These are phyloP conservation scores for Spodoptera frugiperda DNA, from an alignment of 1,140 invertebrate species.

Conservation along the genomic window DNA sequence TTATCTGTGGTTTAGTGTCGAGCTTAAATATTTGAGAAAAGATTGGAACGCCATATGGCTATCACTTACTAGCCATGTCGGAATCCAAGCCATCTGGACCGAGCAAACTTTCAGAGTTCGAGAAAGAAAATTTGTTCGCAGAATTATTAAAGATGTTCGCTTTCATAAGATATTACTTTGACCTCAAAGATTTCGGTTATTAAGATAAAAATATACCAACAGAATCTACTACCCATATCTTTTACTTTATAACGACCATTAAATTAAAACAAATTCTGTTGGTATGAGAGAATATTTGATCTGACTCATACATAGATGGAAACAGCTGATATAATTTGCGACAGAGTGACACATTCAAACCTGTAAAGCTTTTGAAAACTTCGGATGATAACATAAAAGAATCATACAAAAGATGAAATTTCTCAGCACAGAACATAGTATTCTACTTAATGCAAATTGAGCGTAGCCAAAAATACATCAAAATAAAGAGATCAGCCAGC, in stretches of 20 bases:
- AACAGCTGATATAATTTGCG: no score
- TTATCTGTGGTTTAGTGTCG: constrained; percentile 14
- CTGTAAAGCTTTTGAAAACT: no score
- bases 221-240: no score
- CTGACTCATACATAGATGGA: no score
- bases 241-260: no score
- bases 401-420: neutral
- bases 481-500: neutral
- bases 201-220: no score
- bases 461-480: constrained; percentile 8
- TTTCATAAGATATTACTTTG: constrained; percentile 16
- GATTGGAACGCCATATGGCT: constrained; percentile 56
- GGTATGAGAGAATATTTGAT: no score
- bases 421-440: neutral
- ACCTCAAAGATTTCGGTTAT: neutral
- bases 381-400: neutral
- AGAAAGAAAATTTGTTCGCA: constrained; percentile 51
- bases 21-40: constrained; percentile 52
- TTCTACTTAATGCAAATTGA: constrained; percentile 26
- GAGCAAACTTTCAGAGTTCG: constrained; percentile 55
- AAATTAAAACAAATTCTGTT: no score
- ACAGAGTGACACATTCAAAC: no score
- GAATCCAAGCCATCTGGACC: constrained; percentile 56
- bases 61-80: constrained; percentile 51
- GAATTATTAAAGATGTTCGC: constrained; percentile 50